These are phyloP conservation scores for Petrosia ficiformis DNA, from an alignment of 37 sponge, comb jelly and placozoan species.

Conservation along the genomic window DNA sequence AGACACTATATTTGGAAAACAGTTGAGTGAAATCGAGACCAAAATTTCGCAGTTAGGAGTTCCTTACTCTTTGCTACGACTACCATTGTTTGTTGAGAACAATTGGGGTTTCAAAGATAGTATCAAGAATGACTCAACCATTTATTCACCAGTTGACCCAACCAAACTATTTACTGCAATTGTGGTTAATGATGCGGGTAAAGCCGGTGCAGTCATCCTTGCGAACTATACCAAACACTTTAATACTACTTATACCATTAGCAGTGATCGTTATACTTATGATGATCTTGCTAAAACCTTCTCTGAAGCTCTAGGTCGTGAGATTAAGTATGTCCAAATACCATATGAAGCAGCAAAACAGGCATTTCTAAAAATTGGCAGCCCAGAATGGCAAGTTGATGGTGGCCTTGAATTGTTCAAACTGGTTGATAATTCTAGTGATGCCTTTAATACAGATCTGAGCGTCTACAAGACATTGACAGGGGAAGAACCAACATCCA, in stretches of 20 bases:
- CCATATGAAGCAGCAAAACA: constrained; percentile 47
- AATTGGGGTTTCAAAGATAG: constrained; percentile 9
- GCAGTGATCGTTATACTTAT: constrained; percentile 42
- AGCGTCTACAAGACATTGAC: constrained; percentile 40
- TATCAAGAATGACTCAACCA: background rate
- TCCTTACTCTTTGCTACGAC: constrained; percentile 40
- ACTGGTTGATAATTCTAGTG: constrained; percentile 21
- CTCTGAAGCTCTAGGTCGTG: constrained; percentile 34
- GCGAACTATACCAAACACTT: constrained; percentile 25
- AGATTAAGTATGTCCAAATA: constrained; percentile 36
- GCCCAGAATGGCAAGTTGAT: constrained; percentile 40
- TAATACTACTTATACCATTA: constrained; percentile 35
- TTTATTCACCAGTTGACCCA: constrained; percentile 9
- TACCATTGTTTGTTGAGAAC: constrained; percentile 40
- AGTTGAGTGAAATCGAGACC: constrained; percentile 11
- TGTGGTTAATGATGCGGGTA: constrained; percentile 36
- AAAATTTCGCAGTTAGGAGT: constrained; percentile 19
- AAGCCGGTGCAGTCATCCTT: constrained; percentile 40
- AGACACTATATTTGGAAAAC: constrained; percentile 35
- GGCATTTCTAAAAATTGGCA: constrained; percentile 29
- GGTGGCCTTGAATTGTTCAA: constrained; percentile 33
- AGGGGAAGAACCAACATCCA: constrained; percentile 43
- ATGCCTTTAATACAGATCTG: background rate
- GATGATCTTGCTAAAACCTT: constrained; percentile 31
- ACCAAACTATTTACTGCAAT: constrained; percentile 25